Evolutionary conservation across 2,888 invertebrate genomes (phyloP).

Genomic region (Melanchra persicariae): DNA sequence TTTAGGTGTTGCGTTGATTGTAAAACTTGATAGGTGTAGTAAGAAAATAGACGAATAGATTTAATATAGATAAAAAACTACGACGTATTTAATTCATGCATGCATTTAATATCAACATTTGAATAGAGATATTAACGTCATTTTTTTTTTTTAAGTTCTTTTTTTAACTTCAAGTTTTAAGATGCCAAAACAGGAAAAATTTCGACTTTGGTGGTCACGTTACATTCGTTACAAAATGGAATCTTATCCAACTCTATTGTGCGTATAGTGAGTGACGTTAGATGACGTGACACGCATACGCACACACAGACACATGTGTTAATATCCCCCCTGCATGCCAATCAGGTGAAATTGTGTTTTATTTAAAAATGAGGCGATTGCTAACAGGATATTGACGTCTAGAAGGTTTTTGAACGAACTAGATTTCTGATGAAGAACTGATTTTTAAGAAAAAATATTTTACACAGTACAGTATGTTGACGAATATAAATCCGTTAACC

Average conservation of each 20-base stretch:
- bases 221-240: conserved; percentile 62
- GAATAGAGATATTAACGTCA: neutral
- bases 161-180: neutral
- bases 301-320: conserved; percentile 63
- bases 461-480: too few relatives aligned
- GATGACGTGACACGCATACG: conserved; percentile 74
- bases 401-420: conserved; percentile 59
- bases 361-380: conserved; percentile 73
- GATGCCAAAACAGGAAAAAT: too few relatives aligned
- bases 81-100: neutral
- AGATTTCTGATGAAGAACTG: too few relatives aligned
- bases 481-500: too few relatives aligned
- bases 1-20: neutral
- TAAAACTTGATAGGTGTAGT: neutral
- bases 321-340: conserved; percentile 76
- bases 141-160: too few relatives aligned
- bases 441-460: too few relatives aligned
- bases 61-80: neutral
- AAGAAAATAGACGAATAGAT: neutral
- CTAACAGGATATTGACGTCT: conserved; percentile 80
- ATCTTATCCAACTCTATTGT: conserved; percentile 73
- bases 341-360: conserved; percentile 82
- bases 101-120: neutral
- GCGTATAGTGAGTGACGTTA: conserved; percentile 49
- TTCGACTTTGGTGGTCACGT: neutral